These are phyloP conservation scores for Polyergus mexicanus DNA, from an alignment of 1,140 invertebrate species.

Conservation along the genomic window DNA sequence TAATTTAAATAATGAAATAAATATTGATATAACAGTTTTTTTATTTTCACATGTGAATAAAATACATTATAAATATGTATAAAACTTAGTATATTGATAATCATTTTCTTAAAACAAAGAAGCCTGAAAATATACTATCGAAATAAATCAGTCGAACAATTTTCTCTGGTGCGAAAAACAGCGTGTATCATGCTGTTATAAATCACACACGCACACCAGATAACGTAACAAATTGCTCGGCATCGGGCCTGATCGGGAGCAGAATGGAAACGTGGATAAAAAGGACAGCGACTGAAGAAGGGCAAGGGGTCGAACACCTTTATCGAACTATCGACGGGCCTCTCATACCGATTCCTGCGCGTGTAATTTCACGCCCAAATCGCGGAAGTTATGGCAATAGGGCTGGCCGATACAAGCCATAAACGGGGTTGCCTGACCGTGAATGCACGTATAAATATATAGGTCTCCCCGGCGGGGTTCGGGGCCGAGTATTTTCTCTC, in stretches of 20 bases:
- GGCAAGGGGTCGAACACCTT: constrained; percentile 58
- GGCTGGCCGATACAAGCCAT: constrained; percentile 68
- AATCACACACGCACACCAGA: constrained; percentile 38
- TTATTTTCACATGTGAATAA: too few species aligned
- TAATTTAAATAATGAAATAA: too few species aligned
- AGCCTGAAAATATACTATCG: neutral
- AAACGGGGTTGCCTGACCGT: constrained; percentile 67
- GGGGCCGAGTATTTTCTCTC: constrained; percentile 56
- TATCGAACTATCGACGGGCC: constrained; percentile 65
- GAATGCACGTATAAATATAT: constrained; percentile 35
- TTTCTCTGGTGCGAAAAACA: constrained; percentile 41
- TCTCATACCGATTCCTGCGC: constrained; percentile 63
- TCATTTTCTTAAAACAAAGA: neutral
- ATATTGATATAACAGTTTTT: too few species aligned
- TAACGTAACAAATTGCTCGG: constrained; percentile 53
- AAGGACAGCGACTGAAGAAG: constrained; percentile 3
- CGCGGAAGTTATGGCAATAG: constrained; percentile 74
- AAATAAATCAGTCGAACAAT: constrained; percentile 31
- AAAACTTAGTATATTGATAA: neutral
- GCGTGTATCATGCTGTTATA: constrained; percentile 17
- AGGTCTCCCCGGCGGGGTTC: constrained; percentile 12
- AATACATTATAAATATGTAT: neutral
- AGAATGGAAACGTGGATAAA: constrained; percentile 29
- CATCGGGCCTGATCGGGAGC: constrained; percentile 24
- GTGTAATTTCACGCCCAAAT: constrained; percentile 77